Evolutionary conservation across 2,888 invertebrate genomes (phyloP), one percentile per base, ranked within the genome.

Genomic region (Brachyptera risi): DNA sequence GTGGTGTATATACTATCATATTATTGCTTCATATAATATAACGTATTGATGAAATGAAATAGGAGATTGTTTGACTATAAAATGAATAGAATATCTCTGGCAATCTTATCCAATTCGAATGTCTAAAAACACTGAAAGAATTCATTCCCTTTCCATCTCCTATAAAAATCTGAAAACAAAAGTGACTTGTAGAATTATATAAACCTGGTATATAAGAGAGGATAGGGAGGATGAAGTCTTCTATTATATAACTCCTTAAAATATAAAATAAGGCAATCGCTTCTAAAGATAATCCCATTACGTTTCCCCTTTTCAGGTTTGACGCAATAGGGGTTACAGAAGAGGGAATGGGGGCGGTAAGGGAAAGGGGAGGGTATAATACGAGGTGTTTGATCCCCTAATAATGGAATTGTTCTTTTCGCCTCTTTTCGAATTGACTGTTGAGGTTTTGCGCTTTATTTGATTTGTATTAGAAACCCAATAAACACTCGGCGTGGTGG

Each of bases 371-470:
- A 47, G 4, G 21, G 9, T 21, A 19, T 4, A 21, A 13, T 35
- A 31, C 37, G 51, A 37, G 54, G 54, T 54, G 54, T 37, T 21
- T 15, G 31, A 51, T 9, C 35, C 31, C 9, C 17, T 31, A 26
- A 51, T 31, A 31, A 51, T 31, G 31, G 54, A 23, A 54, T 54
- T 54, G 54, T 13, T 35, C 54, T 54, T 37, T 54, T 47, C 24
- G n/a, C 24, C 24, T 54, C 31, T 35, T 17, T 23, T 54, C 37
- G 17, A 3, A 5, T 37, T 1, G 27, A 54, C 17, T 35, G 54
- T 19, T 54, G 37, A 3, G 37, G 54, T 54, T 54, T 56, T 56
- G 31, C 35, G 56, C 54, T 60, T 60, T 56, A 60, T 60, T 60
- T 56, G 54, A 60, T 60, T 60, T 60, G 56, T 60, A 54, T 60